Conservation (phyloP, 1,140 invertebrate genomes). For the Philaenus spumarius region DNA sequence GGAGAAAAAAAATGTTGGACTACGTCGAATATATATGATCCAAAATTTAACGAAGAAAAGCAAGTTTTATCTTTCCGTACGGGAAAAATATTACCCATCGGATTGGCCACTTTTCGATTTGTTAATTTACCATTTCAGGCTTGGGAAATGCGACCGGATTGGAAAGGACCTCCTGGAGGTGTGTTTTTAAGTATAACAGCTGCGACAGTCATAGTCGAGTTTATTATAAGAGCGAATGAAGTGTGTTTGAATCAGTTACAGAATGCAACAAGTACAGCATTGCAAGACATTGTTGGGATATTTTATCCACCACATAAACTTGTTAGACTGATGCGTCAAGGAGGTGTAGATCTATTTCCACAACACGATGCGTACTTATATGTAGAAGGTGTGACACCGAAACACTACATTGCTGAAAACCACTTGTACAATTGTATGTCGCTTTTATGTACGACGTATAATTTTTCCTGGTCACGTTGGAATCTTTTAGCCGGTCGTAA, state of each 20-base stretch:
- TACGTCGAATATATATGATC: slow-evolving; percentile 66
- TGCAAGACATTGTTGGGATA: slow-evolving; percentile 48
- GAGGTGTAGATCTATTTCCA: slow-evolving; percentile 87
- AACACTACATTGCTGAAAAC: slow-evolving; percentile 67
- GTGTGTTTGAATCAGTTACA: slow-evolving; percentile 49
- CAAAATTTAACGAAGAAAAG: slow-evolving; percentile 78
- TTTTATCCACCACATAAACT: slow-evolving; percentile 47
- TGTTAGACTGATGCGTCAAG: slow-evolving; percentile 54
- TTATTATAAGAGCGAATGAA: slow-evolving; percentile 44
- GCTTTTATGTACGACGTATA: slow-evolving; percentile 61
- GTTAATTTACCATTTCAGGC: slow-evolving; percentile 77
- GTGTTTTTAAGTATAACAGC: slow-evolving; percentile 56
- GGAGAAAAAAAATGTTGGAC: slow-evolving; percentile 54
- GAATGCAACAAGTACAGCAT: slow-evolving; percentile 46
- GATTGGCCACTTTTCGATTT: slow-evolving; percentile 63
- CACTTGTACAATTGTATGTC: slow-evolving; percentile 81
- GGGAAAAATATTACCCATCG: slow-evolving; percentile 65
- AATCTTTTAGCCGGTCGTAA: slow-evolving; percentile 58
- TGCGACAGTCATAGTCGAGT: slow-evolving; percentile 60
- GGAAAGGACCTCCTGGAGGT: slow-evolving; percentile 44
- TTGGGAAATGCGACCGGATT: slow-evolving; percentile 72
- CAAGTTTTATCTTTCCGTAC: slow-evolving; percentile 66
- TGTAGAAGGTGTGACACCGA: slow-evolving; percentile 64
- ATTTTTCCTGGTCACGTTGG: slow-evolving; percentile 87
- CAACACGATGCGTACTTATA: slow-evolving; percentile 76